Evolutionary conservation across 2,113 vertebrate species (phyloP), one percentile per base, ranked within the genome.

Genomic region (Anthoscopus minutus): DNA sequence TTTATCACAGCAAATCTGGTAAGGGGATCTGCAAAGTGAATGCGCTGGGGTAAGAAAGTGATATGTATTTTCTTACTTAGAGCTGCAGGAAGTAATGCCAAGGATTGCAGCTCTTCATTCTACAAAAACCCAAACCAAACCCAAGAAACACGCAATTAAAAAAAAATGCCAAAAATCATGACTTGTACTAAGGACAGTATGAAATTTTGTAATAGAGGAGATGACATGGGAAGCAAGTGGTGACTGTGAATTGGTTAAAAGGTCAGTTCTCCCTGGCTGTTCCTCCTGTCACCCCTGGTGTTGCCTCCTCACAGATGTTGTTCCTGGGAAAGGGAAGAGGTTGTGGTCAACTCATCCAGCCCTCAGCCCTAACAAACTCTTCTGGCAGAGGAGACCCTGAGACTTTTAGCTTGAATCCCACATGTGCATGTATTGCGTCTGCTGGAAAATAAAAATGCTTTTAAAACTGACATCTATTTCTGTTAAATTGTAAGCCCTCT

Each of bases 301-400:
- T 3, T 51, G 51, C 30, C 44, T 74, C 35, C 48, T 83, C 3
- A 0, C 56, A 78, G 86, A 24, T 67, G 40, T 16, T 54, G 13
- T 6, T 81, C 66, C 92, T 60, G 35, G 31, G 60, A 67, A 35
- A 83, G n/a, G 20, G 35, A 82, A 58, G 70, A 73, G 65, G 56
- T 56, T 62, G 27, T 25, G 53, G 35, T 35, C 5, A 0, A 7
- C 12, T 70, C 0, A 0, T 56, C 30, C 76, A 58, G 14, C 4
- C 22, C 40, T 22, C 51, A 71, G 56, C 48, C 61, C 45, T 42
- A 65, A 86, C n/a, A 58, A 92, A 81, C 40, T 91, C 73, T 53
- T 27, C 73, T 65, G 61, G 19, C n/a, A 76, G 60, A 86, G 45
- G 23, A 80, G 17, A 77, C 19, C 7, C 20, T 23, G 35, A 65